Percentiles rank a stretch among this genome's conserved stretches.
Evolutionary conservation across 1,140 invertebrate species (phyloP).

Genomic region (Mactra quadrangularis): DNA sequence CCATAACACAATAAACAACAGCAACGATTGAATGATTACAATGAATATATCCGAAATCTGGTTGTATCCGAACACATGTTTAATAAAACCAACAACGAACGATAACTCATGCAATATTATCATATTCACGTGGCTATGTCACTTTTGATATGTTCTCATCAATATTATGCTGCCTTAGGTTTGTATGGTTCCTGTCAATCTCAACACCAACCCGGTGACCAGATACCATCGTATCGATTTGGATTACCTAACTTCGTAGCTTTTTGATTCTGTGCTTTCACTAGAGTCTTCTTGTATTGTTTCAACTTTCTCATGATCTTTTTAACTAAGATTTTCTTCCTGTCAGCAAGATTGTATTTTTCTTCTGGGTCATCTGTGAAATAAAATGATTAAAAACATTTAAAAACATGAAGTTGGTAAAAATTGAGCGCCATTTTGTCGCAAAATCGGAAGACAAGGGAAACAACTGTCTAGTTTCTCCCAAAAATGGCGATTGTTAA

Average conservation of each 20-base stretch:
- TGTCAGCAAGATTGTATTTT: conserved; percentile 24
- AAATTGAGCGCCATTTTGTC: neutral
- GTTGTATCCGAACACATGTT: too few relatives aligned
- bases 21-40: too few relatives aligned
- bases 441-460: neutral
- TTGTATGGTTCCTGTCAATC: too few relatives aligned
- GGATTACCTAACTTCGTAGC: conserved; percentile 29
- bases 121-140: too few relatives aligned
- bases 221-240: conserved; percentile 43
- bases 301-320: conserved; percentile 46
- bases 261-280: conserved; percentile 45
- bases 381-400: neutral
- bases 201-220: conserved; percentile 60
- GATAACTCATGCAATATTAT: too few relatives aligned
- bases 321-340: conserved; percentile 48
- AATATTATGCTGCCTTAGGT: too few relatives aligned
- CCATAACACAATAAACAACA: too few relatives aligned
- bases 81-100: too few relatives aligned
- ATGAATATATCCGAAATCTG: too few relatives aligned
- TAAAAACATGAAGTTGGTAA: neutral
- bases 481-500: neutral
- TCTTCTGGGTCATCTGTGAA: conserved; percentile 51
- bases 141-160: too few relatives aligned
- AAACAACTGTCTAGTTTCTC: neutral
- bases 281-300: conserved; percentile 39